Conservation (phyloP, 2,797 vertebrate genomes). For the Pagetopsis macropterus region DNA sequence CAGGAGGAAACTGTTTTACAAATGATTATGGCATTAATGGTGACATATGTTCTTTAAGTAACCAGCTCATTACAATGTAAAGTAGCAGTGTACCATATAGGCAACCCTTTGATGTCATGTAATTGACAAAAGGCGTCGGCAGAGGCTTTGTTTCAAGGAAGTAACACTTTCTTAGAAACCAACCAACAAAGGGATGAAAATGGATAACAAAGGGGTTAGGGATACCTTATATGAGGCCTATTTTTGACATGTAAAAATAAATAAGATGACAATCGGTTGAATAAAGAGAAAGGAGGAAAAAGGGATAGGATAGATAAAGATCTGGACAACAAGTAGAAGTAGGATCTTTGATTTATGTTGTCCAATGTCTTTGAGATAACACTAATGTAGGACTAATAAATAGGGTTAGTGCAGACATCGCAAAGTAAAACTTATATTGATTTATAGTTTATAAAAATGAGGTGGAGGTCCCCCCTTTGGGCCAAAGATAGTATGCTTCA, state of each 20-base stretch:
- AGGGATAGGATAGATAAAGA: no score
- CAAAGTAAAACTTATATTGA: no score
- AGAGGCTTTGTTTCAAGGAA: slow-evolving; percentile 6
- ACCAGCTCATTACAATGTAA: slow-evolving; percentile 6
- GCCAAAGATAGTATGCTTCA: not conserved
- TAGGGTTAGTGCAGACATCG: no score
- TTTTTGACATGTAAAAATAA: not conserved
- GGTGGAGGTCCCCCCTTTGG: not conserved
- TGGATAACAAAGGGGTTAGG: not conserved
- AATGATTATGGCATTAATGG: slow-evolving; percentile 13
- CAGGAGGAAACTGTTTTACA: slow-evolving; percentile 15
- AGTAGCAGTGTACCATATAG: slow-evolving; percentile 5
- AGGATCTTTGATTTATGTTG: not conserved
- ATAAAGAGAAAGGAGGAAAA: not conserved
- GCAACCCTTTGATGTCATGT: not conserved
- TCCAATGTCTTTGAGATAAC: not conserved
- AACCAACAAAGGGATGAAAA: not conserved
- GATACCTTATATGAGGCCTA: no score
- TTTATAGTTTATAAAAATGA: not conserved
- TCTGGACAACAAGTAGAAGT: no score
- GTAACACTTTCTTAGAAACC: not conserved
- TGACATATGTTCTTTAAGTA: slow-evolving; percentile 18
- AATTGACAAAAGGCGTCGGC: slow-evolving; percentile 15
- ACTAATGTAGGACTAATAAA: no score
- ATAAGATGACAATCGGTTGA: not conserved